Base-by-base conservation (phyloP, 2,888 invertebrate genomes). In the Syrphus vitripennis region DNA sequence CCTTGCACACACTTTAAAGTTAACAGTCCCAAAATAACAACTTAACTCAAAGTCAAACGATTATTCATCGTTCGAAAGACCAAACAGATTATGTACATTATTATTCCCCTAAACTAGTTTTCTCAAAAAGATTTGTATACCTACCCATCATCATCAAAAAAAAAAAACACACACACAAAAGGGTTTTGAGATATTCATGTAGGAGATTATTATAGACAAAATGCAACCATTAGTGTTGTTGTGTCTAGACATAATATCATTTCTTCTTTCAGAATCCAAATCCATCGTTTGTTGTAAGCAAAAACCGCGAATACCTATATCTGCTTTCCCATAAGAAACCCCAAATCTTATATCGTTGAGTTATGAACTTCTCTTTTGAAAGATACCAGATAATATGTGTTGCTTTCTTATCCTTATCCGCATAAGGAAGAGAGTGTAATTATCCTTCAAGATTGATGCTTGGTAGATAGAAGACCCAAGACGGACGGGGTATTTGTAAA, bases 221-320 rank as follows among this genome's bases (percentile, higher is more conserved):
- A 71, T 67, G 61, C 14, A 63, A 42, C 50, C 50, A 72, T 76
- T 72, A 67, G 75, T 72, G 69, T 55, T 71, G 76, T 72, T 81
- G 45, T 71, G 84, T 86, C 84, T 86, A 86, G 84, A 86, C 84
- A 77, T 81, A n/a, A n/a, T n/a, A n/a, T 69, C 48, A 77, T 81
- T 19, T 14, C 77, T 72, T 77, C 61, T 67, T 83, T 71, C 21
- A 75, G 63, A 63, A 76, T 63, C 57, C 34, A 81, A 81, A 61
- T 67, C 67, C 59, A 71, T 80, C 71, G 65, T 57, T 48, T 70
- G 16, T 55, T 48, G 40, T 9, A 61, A 40, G n/a, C n/a, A n/a
- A 40, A 65, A 79, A 69, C 70, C 40, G 40, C 61, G 55, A n/a
- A n/a, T n/a, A n/a, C n/a, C n/a, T n/a, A n/a, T n/a, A n/a, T n/a